These are phyloP conservation scores for Synanthedon vespiformis DNA, from an alignment of 2,888 invertebrate genomes.

Conservation along the genomic window DNA sequence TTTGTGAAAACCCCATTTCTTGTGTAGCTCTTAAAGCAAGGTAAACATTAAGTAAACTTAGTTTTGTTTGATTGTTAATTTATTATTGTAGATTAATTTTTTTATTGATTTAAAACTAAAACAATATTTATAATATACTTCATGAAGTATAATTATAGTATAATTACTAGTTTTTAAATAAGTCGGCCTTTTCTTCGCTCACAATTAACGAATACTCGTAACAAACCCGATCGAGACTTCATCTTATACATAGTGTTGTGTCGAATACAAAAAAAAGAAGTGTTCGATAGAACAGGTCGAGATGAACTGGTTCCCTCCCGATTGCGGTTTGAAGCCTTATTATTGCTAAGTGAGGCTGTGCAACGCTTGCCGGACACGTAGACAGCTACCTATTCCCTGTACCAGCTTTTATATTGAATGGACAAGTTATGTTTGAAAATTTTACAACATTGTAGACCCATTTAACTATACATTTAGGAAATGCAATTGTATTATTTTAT, in stretches of 20 bases:
- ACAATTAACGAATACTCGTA: too few relatives aligned
- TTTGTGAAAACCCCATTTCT: too few relatives aligned
- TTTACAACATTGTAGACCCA: neutral
- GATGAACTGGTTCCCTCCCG: constrained; percentile 35
- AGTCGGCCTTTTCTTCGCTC: too few relatives aligned
- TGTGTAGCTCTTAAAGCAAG: too few relatives aligned
- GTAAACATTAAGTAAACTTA: too few relatives aligned
- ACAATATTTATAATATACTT: too few relatives aligned
- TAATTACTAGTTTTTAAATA: too few relatives aligned
- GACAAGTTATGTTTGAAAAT: neutral
- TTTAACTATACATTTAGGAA: neutral
- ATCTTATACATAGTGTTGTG: neutral
- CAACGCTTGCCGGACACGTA: neutral
- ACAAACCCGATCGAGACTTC: neutral
- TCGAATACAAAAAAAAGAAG: constrained; percentile 20
- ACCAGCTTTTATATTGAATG: neutral
- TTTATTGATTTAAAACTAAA: too few relatives aligned
- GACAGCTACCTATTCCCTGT: too few relatives aligned
- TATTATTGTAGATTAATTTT: too few relatives aligned
- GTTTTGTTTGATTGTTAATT: too few relatives aligned
- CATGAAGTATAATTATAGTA: too few relatives aligned
- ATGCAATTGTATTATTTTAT: neutral
- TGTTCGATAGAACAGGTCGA: constrained; percentile 14
- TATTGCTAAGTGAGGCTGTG: constrained; percentile 7
- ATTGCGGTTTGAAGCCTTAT: constrained; percentile 53